Conservation (phyloP, 1,140 invertebrate genomes). For the Apolygus lucorum region DNA sequence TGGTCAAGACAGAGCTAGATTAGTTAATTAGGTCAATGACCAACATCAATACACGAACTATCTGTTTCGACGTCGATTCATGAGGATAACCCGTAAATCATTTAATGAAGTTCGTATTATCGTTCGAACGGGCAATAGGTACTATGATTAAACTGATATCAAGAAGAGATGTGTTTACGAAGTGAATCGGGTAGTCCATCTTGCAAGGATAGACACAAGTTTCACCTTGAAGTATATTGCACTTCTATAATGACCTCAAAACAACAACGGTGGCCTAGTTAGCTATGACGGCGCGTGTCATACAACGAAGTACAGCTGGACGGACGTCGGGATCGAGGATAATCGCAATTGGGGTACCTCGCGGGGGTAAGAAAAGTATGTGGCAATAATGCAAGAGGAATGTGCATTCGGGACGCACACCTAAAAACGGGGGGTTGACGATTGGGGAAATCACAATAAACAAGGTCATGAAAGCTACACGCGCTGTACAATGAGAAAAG, state of each 20-base stretch:
- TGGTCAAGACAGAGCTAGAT: too few species aligned
- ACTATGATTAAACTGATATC: neutral
- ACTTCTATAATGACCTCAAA: slow-evolving; percentile 15
- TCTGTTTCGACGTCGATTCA: neutral
- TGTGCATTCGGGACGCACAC: slow-evolving; percentile 9
- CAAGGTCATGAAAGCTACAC: neutral
- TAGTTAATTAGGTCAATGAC: slow-evolving; percentile 14
- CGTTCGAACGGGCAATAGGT: too few species aligned
- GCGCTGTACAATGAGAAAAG: neutral
- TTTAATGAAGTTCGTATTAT: too few species aligned
- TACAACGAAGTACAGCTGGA: too few species aligned
- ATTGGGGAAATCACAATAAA: neutral
- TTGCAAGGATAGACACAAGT: slow-evolving; percentile 1
- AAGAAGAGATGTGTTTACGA: neutral
- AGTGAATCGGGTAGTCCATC: neutral
- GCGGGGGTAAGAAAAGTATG: neutral
- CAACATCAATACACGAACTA: neutral
- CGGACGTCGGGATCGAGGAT: too few species aligned
- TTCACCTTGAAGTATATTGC: slow-evolving; percentile 20
- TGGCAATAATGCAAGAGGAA: neutral
- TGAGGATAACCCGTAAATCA: neutral
- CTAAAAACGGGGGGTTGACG: neutral
- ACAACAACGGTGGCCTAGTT: neutral
- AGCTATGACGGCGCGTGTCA: too few species aligned
- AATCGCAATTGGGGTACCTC: too few species aligned